phyloP scores from a whole-genome alignment of 2,797 vertebrate species.

The Taeniopygia guttata region DNA sequence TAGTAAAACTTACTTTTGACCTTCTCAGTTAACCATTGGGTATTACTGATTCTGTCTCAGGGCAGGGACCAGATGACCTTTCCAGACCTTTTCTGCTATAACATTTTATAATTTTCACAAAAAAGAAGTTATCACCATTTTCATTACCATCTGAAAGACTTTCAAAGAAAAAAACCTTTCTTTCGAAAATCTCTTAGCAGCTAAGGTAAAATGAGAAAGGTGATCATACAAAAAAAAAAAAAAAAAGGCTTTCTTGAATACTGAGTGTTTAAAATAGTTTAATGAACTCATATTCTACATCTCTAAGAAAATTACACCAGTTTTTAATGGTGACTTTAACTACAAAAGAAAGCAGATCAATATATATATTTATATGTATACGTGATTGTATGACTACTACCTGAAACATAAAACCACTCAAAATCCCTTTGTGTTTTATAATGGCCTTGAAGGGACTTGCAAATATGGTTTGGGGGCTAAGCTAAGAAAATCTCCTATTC shows the following conservation, averaged over 20 bases:
- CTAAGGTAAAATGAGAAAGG: background rate
- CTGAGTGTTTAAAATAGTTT: background rate
- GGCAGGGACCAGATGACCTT: background rate
- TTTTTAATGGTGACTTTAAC: background rate
- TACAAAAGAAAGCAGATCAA: background rate
- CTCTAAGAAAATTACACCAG: background rate
- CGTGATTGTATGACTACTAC: background rate
- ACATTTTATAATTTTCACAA: background rate
- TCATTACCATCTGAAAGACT: background rate
- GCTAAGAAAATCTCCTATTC: background rate
- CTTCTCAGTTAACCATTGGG: background rate
- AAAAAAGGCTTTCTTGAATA: background rate
- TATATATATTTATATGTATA: background rate
- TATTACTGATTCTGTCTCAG: background rate
- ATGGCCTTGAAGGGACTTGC: background rate
- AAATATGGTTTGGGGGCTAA: background rate
- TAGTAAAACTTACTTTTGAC: conserved; percentile 11
- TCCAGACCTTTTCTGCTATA: background rate
- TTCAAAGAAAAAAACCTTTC: background rate
- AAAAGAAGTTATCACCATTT: background rate
- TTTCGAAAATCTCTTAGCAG: background rate
- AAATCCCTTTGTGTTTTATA: background rate
- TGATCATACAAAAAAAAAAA: background rate
- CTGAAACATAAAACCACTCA: background rate
- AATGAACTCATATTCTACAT: background rate